A percentile compares a stretch with the other conserved stretches of the same genome.
These are phyloP conservation scores for Babylonia areolata DNA, from an alignment of 1,140 invertebrate genomes.

Conservation along the genomic window DNA sequence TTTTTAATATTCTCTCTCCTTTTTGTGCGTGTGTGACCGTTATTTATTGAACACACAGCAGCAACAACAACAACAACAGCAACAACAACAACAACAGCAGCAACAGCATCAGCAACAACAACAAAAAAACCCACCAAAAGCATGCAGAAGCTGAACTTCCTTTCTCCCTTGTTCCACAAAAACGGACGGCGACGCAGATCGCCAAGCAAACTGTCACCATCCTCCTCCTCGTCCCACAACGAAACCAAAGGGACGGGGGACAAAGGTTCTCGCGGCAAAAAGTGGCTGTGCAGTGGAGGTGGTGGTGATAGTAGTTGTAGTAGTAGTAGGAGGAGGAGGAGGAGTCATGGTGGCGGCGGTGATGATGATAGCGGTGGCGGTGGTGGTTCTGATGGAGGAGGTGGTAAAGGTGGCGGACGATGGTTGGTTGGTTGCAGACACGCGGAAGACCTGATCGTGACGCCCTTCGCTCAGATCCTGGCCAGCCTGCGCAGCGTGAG, in stretches of 20 bases:
- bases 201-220: not conserved
- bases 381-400: too few relatives aligned
- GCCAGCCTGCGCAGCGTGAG: slow-evolving; percentile 97
- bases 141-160: not conserved
- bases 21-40: too few relatives aligned
- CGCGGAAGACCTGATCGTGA: slow-evolving; percentile 98
- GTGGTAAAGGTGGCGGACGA: slow-evolving; percentile 1
- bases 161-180: slow-evolving; percentile 2
- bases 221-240: not conserved
- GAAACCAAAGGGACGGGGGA: not conserved
- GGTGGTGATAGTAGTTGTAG: not conserved
- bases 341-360: too few relatives aligned
- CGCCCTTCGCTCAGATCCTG: slow-evolving; percentile 99
- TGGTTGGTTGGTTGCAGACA: slow-evolving; percentile 83
- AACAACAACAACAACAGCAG: too few relatives aligned
- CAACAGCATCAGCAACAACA: too few relatives aligned
- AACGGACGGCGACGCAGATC: not conserved
- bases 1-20: too few relatives aligned
- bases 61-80: too few relatives aligned
- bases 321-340: too few relatives aligned
- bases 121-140: not conserved
- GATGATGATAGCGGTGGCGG: too few relatives aligned
- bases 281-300: not conserved
- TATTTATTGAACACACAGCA: too few relatives aligned
- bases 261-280: not conserved